Conservation (phyloP, 2,888 invertebrate species). For the Yponomeuta plumbellus region DNA sequence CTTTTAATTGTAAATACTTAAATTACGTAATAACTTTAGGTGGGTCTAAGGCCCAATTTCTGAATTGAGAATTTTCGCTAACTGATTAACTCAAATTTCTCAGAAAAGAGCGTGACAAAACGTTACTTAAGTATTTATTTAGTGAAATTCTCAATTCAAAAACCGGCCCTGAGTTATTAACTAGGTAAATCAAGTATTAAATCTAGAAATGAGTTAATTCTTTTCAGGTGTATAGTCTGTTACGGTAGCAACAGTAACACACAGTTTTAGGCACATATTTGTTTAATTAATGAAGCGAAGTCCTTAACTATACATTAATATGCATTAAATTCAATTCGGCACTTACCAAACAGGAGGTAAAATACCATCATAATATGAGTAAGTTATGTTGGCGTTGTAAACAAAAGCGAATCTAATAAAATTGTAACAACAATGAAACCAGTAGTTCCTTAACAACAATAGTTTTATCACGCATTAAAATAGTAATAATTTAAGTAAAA, state of each 20-base stretch:
- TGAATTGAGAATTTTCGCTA: too few relatives aligned
- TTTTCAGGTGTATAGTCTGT: neutral
- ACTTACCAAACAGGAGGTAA: neutral
- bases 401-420: neutral
- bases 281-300: neutral
- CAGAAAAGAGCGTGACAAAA: too few relatives aligned
- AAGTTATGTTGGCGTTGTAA: neutral
- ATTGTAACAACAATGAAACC: neutral
- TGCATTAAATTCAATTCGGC: neutral
- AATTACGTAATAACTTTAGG: neutral
- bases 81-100: too few relatives aligned
- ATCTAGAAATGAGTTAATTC: neutral
- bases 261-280: slow-evolving; percentile 11
- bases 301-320: neutral
- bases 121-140: too few relatives aligned
- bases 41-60: too few relatives aligned
- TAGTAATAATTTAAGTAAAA: neutral
- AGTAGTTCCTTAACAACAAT: neutral
- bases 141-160: too few relatives aligned
- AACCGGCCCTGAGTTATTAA: too few relatives aligned
- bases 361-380: neutral
- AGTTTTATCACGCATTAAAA: neutral
- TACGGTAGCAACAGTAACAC: neutral
- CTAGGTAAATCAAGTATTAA: too few relatives aligned
- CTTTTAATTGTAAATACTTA: neutral